These are phyloP conservation scores for Ferrisia virgata DNA, from an alignment of 2,888 invertebrate species.

Conservation along the genomic window DNA sequence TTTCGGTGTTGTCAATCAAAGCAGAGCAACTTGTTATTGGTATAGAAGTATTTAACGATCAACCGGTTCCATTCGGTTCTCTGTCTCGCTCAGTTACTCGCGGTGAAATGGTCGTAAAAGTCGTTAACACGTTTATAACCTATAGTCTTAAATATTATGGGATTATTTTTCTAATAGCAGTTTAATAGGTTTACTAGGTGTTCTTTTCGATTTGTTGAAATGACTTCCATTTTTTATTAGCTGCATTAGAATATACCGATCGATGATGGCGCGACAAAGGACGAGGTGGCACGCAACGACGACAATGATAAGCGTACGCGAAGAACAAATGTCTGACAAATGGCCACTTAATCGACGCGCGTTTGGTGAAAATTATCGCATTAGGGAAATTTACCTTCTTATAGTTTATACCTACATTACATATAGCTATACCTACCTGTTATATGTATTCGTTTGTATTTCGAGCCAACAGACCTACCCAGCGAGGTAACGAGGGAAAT, in stretches of 20 bases:
- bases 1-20: conserved; percentile 43
- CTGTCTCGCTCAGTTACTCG: neutral
- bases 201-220: conserved; percentile 34
- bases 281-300: neutral
- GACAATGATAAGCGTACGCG: neutral
- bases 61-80: conserved; percentile 39
- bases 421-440: too few relatives aligned
- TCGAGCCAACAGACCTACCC: too few relatives aligned
- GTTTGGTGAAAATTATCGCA: neutral
- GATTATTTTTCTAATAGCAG: conserved; percentile 41
- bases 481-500: conserved; percentile 6
- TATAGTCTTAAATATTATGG: conserved; percentile 30
- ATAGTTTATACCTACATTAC: neutral
- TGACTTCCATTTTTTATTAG: conserved; percentile 30
- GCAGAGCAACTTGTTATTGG: conserved; percentile 37
- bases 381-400: neutral
- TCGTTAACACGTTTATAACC: conserved; percentile 41
- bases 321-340: neutral
- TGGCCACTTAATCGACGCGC: neutral
- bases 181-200: conserved; percentile 35
- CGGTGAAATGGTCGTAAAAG: conserved; percentile 40
- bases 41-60: conserved; percentile 27
- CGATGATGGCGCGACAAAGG: neutral
- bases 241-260: neutral
- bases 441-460: too few relatives aligned